Evolutionary conservation across 2,888 invertebrate genomes (phyloP), one percentile per base, ranked within the genome.

Genomic region (Calliphora vomitoria): DNA sequence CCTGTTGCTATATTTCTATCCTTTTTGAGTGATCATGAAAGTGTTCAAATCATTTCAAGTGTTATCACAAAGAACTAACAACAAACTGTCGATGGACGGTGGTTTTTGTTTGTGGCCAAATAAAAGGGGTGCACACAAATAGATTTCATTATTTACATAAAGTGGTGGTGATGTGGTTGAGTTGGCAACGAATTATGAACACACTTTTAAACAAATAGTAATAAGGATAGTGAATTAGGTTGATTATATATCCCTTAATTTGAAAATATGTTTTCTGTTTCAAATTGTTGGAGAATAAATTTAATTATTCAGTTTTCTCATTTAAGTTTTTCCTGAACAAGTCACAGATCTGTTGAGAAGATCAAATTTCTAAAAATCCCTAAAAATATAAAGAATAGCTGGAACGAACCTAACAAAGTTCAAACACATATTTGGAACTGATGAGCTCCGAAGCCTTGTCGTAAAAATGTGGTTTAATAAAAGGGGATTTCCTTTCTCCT

Each of bases 21-120:
- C 55, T 31, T 47, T 44, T 53, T 53, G 62, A 58, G 31, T 69
- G 78, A 84, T 84, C 68, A 79, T 38, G 58, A 44, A 71, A 76
- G n/a, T 72, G 64, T 58, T 64, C 18, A 62, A 64, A 71, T 53
- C 66, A 64, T 72, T 79, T 84, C 66, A 85, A 80, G 84, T 79
- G 79, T 84, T 68, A 41, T 66, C 72, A 72, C 25, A 47, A 58
- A 72, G 35, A 69, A 71, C 35, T 41, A 53, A 53, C 71, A 80
- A 68, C n/a, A 74, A 71, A 50, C 60, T 68, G 66, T 68, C 60
- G 18, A 72, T 53, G 35, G 1, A 35, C 4, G 38, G 38, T 64
- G 5, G 10, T 58, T 31, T 66, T 38, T 47, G 8, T 55, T 74
- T 64, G 81, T 66, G 44, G 71, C 66, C 38, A 50, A 71, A 53